Percentiles rank a stretch among this genome's conserved stretches.
These are phyloP conservation scores for Anomalospiza imberbis DNA, from an alignment of 2,797 vertebrate genomes.

Conservation along the genomic window DNA sequence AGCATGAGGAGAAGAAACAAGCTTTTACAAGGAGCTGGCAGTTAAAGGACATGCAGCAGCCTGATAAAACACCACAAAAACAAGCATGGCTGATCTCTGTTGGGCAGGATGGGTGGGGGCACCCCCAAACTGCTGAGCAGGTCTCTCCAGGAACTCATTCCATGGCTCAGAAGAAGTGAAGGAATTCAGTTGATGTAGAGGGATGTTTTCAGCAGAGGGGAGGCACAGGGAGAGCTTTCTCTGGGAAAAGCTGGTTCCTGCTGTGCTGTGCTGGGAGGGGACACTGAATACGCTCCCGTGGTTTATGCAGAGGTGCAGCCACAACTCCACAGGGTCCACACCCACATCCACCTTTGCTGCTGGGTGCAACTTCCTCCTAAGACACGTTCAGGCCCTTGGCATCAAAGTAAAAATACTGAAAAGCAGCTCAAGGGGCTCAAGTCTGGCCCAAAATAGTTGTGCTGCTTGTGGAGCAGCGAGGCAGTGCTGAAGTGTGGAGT, in stretches of 20 bases:
- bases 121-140: not conserved
- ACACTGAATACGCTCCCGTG: not conserved
- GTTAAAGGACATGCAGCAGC: not conserved
- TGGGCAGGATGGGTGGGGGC: not conserved
- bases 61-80: not conserved
- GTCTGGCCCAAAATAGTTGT: not conserved
- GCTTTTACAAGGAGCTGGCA: slow-evolving; percentile 30
- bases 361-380: not conserved
- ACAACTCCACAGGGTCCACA: not conserved
- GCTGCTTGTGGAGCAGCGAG: not conserved
- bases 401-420: not conserved
- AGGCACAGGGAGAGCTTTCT: not conserved
- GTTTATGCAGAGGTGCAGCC: not conserved
- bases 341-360: not conserved
- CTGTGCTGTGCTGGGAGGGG: not conserved
- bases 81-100: not conserved
- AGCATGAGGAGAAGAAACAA: slow-evolving; percentile 17
- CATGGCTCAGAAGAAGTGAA: not conserved
- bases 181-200: not conserved
- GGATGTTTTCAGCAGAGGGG: not conserved
- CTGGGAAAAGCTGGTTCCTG: not conserved
- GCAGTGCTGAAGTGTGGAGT: rapidly evolving
- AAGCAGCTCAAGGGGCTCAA: not conserved
- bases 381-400: rapidly evolving
- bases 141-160: not conserved